Base-by-base conservation (phyloP, 2,797 vertebrate species). In the Psittacula echo region DNA sequence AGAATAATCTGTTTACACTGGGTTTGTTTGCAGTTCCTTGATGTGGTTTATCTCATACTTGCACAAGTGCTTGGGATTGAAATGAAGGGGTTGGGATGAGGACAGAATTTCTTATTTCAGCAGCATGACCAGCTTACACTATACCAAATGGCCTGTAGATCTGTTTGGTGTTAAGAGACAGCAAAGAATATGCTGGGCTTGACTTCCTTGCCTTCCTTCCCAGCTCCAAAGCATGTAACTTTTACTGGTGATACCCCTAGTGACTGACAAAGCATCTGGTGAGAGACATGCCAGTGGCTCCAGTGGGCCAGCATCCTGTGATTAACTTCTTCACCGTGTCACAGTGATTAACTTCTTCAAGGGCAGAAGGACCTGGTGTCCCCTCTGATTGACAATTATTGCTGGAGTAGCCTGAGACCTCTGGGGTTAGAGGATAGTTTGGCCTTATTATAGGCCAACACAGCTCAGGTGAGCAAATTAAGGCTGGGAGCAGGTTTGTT, bases 181-280 rank as follows among this genome's bases (percentile, higher is more conserved):
- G 18, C 53, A 53, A 60, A 81, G 30, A 60, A 65, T 2, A 0
- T 0, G 0, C 13, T 79, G 29, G 71, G 39, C 24, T 83, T 41
- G 8, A 37, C 50, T 85, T 71, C 14, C 17, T 53, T 76, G 53
- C 24, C 16, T 67, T 68, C 18, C 18, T 94, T 94, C n/a, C 34
- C 23, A 58, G 16, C 48, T 90, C 42, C 42, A 47, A 50, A 83
- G 39, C n/a, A 3, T 0, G 1, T 58, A 48, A 74, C 37, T 79
- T 61, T 29, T 71, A 37, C 41, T 42, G 67, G 19, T 70, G 54
- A 20, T 44, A 48, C 10, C 19, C 0, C 0, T 65, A 60, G 41
- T 78, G 75, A 56, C 76, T 76, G 93, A 71, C 42, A 72, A 60
- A 92, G 60, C 39, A 45, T 60, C 60, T 78, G 90, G 32, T 45